Base-by-base conservation (phyloP, 2,113 vertebrate genomes). In the Cercocebus atys region DNA sequence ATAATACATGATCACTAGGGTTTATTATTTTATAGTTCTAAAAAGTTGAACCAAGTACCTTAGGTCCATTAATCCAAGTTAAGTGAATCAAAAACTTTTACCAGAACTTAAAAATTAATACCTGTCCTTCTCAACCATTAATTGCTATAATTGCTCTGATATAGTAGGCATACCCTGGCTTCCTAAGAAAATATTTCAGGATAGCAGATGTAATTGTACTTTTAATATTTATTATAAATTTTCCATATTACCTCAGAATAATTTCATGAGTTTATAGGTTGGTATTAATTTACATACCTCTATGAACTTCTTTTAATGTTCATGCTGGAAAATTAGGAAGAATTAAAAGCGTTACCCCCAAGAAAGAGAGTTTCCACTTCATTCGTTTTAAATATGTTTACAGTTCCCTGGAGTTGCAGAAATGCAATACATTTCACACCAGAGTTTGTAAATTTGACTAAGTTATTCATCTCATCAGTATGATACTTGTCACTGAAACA, bases 321-420 rank as follows among this genome's bases (percentile, higher is more conserved):
- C 52, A 82, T 72, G 45, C 45, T 78, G 45, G 68, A 17, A 80
- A 90, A 90, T 66, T 66, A 72, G 59, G 22, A 43, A 32, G 35
- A 94, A 78, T 85, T 94, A 25, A 80, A 90, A 64, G 35, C 10
- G 57, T n/a, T n/a, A 59, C 72, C 64, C 43, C 78, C 22, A 80
- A 76, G 61, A 88, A 76, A 93, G 5, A 66, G 6, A 18, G 22
- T 83, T 96, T 90, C 11, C 1, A 57, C 6, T 76, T 88, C 11
- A 76, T 64, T 93, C 95, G 13, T 78, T 43, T 88, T 81, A 70
- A 88, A n/a, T n/a, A 64, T 70, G 79, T 80, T 87, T 90, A 32
- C 16, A 73, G 35, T 93, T 68, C 81, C 45, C 0, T 1, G 17
- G 61, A 97, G 89, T 13, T 27, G 5, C 12, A 45, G 35, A 93